A percentile compares a stretch with the other conserved stretches of the same genome.
Conservation (phyloP, 1,140 invertebrate genomes). For the Trachymyrmex septentrionalis region DNA sequence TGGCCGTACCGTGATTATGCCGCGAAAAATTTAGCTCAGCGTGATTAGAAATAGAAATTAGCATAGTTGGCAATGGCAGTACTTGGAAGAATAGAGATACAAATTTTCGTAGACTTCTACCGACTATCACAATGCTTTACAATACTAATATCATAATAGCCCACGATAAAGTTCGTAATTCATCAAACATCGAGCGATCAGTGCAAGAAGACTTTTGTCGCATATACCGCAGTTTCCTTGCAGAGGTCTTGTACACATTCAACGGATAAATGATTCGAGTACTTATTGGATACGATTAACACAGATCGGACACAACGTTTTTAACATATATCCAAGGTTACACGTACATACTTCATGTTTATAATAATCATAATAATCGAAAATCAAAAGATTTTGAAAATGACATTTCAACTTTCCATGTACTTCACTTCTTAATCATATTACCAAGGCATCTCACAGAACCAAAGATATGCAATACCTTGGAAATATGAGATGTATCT, state of each 20-base stretch:
- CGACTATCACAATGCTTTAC: constrained; percentile 62
- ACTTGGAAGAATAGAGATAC: constrained; percentile 58
- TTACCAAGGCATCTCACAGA: constrained; percentile 26
- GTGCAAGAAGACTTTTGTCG: constrained; percentile 35
- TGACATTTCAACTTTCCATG: not conserved
- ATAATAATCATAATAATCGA: constrained; percentile 15
- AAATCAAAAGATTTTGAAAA: constrained; percentile 26
- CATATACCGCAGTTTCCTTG: constrained; percentile 42
- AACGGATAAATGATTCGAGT: constrained; percentile 70
- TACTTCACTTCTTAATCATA: not conserved
- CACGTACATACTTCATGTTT: constrained; percentile 16
- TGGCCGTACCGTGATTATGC: constrained; percentile 37
- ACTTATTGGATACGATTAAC: constrained; percentile 54
- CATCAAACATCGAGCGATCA: constrained; percentile 47
- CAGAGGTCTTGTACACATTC: constrained; percentile 66
- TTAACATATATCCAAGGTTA: constrained; percentile 43
- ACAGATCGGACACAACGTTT: constrained; percentile 55
- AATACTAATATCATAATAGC: constrained; percentile 53
- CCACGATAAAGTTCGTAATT: constrained; percentile 43
- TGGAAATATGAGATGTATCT: constrained; percentile 15
- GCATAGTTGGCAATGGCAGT: constrained; percentile 62
- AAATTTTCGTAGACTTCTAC: constrained; percentile 55
- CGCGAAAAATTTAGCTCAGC: constrained; percentile 57
- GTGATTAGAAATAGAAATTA: constrained; percentile 59
- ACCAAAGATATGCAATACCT: constrained; percentile 1